A percentile compares a stretch with the other conserved stretches of the same genome.
Evolutionary conservation across 1,140 invertebrate species (phyloP).

Genomic region (Formica selysi): DNA sequence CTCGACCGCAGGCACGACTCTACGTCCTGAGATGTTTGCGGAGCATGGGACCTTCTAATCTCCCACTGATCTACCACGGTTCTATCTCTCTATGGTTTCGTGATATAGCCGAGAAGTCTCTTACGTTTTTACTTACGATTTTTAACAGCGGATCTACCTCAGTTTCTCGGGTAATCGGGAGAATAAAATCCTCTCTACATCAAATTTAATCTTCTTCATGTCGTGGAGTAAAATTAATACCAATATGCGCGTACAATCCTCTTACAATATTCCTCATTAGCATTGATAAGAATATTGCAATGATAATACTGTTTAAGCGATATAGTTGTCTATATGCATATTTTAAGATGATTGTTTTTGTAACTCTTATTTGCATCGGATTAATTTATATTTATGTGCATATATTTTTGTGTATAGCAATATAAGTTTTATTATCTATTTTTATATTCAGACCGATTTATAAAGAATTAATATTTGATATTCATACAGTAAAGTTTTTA

Average conservation of each 20-base stretch:
- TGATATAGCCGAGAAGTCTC: not conserved
- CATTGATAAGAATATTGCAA: not conserved
- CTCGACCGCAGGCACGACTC: conserved; percentile 63
- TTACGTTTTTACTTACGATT: not conserved
- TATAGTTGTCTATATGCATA: not conserved
- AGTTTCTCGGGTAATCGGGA: not conserved
- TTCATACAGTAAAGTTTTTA: no score
- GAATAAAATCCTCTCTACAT: not conserved
- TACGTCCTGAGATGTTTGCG: conserved; percentile 53
- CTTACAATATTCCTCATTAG: not conserved
- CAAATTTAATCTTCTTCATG: not conserved
- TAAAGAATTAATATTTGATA: no score
- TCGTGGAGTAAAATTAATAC: conserved; percentile 2
- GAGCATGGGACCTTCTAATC: conserved; percentile 71
- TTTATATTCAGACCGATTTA: no score
- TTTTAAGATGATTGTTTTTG: conserved; percentile 3
- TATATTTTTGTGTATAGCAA: not conserved
- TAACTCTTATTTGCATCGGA: not conserved
- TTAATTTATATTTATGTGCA: not conserved
- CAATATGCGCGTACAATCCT: not conserved
- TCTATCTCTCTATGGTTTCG: conserved; percentile 3
- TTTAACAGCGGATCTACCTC: not conserved
- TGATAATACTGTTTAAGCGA: conserved; percentile 1
- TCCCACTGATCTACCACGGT: conserved; percentile 31
- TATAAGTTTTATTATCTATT: not conserved